phyloP scores from a whole-genome alignment of 2,113 vertebrate species.

The Poecile atricapillus region DNA sequence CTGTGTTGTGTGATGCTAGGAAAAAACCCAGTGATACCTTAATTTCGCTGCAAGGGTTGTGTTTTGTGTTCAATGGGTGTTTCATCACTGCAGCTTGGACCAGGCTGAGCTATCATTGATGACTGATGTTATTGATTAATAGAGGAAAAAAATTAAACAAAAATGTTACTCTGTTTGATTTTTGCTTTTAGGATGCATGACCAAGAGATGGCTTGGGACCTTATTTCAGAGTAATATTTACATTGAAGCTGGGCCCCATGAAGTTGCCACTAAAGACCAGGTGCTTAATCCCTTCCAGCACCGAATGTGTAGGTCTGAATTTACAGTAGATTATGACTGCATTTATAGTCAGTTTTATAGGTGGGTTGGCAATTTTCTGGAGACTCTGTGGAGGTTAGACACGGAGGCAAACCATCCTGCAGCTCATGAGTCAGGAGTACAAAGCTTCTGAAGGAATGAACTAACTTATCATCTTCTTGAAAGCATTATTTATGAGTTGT shows the following conservation, averaged over 20 bases:
- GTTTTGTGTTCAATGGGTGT: neutral
- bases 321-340: neutral
- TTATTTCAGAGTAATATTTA: neutral
- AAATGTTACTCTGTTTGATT: neutral
- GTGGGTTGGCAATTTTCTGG: neutral
- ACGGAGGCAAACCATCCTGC: neutral
- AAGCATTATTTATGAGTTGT: slow-evolving; percentile 18
- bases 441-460: neutral
- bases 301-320: neutral
- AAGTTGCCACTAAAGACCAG: neutral
- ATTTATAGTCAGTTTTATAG: neutral
- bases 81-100: neutral
- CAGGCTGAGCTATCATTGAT: neutral
- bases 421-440: neutral
- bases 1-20: neutral
- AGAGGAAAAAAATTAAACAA: neutral
- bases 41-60: neutral
- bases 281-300: neutral
- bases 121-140: neutral
- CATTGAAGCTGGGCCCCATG: neutral
- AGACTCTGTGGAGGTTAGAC: neutral
- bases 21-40: neutral
- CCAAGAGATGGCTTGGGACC: neutral
- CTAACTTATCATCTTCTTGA: neutral
- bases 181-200: neutral